Evolutionary conservation across 2,113 vertebrate species (phyloP).

Genomic region (Labrus mixtus): DNA sequence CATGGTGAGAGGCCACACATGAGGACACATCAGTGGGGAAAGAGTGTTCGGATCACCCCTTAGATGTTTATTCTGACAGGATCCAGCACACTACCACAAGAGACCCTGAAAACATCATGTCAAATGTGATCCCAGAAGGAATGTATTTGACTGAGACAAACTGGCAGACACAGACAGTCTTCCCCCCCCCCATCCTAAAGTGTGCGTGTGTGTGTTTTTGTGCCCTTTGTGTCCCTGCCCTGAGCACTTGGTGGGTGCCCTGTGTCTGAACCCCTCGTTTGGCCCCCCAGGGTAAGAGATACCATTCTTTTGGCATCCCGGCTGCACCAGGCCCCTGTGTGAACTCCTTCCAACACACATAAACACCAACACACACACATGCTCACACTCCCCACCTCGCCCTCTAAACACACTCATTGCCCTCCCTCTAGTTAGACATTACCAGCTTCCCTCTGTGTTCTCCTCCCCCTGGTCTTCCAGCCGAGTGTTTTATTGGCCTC

Average conservation of each 20-base stretch:
- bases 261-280: conserved; percentile 68
- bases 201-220: conserved; percentile 55
- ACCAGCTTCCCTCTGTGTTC: conserved; percentile 56
- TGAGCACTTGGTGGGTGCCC: conserved; percentile 61
- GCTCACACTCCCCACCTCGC: conserved; percentile 22
- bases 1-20: conserved; percentile 57
- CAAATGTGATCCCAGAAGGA: conserved; percentile 11
- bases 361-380: conserved; percentile 55
- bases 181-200: not conserved
- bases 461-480: conserved; percentile 31
- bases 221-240: conserved; percentile 68
- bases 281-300: conserved; percentile 46
- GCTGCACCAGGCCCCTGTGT: conserved; percentile 60
- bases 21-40: conserved; percentile 40
- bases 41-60: conserved; percentile 1
- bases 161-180: conserved; percentile 15
- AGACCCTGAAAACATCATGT: conserved; percentile 43
- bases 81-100: conserved; percentile 2
- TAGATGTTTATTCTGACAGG: conserved; percentile 43
- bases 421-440: conserved; percentile 78
- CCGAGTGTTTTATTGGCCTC: conserved; percentile 71
- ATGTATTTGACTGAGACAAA: conserved; percentile 24
- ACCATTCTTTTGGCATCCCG: conserved; percentile 72
- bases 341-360: conserved; percentile 65
- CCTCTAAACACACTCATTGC: conserved; percentile 61